Percentiles rank a stretch among this genome's conserved stretches.
Conservation (phyloP, 2,888 invertebrate species). For the Branchipolynoe longqiensis region DNA sequence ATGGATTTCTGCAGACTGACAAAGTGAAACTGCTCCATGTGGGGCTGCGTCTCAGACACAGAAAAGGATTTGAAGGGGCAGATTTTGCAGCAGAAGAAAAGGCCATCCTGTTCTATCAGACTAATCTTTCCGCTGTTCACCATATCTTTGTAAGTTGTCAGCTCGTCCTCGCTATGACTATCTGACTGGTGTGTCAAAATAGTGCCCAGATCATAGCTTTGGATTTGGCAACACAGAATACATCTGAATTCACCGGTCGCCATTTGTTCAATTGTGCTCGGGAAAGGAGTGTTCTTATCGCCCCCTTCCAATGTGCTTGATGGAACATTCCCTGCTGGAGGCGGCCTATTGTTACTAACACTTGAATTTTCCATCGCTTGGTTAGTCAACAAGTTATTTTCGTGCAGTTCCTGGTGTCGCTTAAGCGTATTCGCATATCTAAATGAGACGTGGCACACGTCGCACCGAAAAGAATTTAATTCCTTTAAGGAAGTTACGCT, state of each 20-base stretch:
- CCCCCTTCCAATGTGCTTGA: neutral
- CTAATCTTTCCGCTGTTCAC: neutral
- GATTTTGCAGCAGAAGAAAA: neutral
- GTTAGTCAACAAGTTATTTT: too few species aligned
- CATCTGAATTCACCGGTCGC: neutral
- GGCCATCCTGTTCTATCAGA: neutral
- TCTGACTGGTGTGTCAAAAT: neutral
- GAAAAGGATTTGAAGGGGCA: slow-evolving; percentile 2
- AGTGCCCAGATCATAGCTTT: neutral
- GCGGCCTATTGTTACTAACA: neutral
- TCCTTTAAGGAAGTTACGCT: neutral
- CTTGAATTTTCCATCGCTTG: too few species aligned
- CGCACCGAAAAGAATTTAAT: slow-evolving; percentile 13
- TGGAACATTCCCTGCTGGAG: neutral
- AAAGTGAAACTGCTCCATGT: neutral
- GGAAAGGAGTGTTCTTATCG: neutral
- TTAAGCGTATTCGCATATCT: slow-evolving; percentile 28
- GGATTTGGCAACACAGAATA: slow-evolving; percentile 2
- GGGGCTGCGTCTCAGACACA: neutral
- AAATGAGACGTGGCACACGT: slow-evolving; percentile 20
- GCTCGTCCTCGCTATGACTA: neutral
- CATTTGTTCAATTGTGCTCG: slow-evolving; percentile 6
- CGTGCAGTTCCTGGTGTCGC: slow-evolving; percentile 34
- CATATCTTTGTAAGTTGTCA: neutral
- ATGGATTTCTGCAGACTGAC: neutral